phyloP scores from a whole-genome alignment of 2,888 invertebrate genomes.

The Archaeoteleia sp. region DNA sequence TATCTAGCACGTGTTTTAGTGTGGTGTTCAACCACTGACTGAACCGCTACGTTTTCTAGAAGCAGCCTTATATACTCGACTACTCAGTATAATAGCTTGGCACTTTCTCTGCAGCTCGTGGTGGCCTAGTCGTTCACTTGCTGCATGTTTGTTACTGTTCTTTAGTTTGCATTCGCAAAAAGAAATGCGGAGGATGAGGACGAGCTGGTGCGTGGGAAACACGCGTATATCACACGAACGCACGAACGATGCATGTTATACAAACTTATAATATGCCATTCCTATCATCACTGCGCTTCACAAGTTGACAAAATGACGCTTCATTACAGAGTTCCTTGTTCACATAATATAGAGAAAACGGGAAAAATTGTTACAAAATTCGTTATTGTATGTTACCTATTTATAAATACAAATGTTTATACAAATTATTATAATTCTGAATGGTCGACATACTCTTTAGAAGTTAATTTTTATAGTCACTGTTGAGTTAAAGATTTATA shows the following conservation, averaged over 20 bases:
- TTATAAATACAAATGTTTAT: no score
- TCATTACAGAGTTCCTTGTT: slow-evolving; percentile 28
- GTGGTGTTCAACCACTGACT: slow-evolving; percentile 73
- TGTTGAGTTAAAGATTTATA: no score
- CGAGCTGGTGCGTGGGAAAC: slow-evolving; percentile 40
- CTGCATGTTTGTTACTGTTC: slow-evolving; percentile 51
- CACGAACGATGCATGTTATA: slow-evolving; percentile 22
- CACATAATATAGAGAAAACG: slow-evolving; percentile 37
- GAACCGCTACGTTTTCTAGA: slow-evolving; percentile 71
- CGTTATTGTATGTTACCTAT: no score
- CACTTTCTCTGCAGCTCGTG: slow-evolving; percentile 72
- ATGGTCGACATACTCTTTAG: no score
- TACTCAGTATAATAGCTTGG: slow-evolving; percentile 68
- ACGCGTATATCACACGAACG: slow-evolving; percentile 11
- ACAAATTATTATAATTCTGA: no score
- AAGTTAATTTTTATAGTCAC: no score
- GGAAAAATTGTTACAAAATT: slow-evolving; percentile 17
- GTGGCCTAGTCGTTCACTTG: slow-evolving; percentile 61
- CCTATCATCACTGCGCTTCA: slow-evolving; percentile 30
- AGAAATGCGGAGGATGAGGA: slow-evolving; percentile 45
- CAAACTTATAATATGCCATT: slow-evolving; percentile 7
- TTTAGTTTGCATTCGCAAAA: slow-evolving; percentile 63
- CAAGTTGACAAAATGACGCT: slow-evolving; percentile 34
- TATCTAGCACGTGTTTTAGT: slow-evolving; percentile 67
- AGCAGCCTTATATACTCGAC: slow-evolving; percentile 70